phyloP scores from a whole-genome alignment of 2,888 invertebrate genomes.

The Syrista parreyssii region DNA sequence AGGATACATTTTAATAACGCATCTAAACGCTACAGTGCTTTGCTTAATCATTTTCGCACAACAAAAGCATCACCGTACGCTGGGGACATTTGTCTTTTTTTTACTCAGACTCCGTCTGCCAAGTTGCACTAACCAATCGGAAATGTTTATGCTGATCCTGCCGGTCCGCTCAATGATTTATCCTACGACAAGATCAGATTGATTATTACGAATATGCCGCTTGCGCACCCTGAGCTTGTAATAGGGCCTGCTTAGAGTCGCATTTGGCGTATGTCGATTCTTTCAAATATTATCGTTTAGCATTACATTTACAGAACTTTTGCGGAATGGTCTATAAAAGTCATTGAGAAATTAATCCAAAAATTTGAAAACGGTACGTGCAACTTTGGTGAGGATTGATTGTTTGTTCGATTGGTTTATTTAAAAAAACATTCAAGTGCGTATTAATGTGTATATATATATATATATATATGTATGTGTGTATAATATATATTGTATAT shows the following conservation, averaged over 20 bases:
- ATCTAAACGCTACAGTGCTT: not conserved
- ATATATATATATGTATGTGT: constrained; percentile 45
- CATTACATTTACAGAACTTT: not conserved
- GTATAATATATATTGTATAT: constrained; percentile 47
- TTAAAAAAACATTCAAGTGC: constrained; percentile 29
- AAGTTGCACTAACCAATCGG: not conserved
- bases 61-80: not conserved
- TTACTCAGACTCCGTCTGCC: not conserved
- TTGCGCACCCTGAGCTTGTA: constrained; percentile 51
- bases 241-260: constrained; percentile 60
- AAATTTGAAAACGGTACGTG: not conserved
- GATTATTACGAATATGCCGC: constrained; percentile 45
- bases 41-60: not conserved
- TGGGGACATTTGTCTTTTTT: constrained; percentile 11
- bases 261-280: constrained; percentile 48
- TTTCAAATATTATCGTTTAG: not conserved
- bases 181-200: not conserved
- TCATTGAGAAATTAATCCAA: not conserved
- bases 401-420: not conserved
- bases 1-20: not conserved
- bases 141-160: not conserved
- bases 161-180: not conserved
- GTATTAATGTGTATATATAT: constrained; percentile 41
- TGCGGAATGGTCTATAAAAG: not conserved
- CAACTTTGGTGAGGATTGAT: not conserved